Percentiles rank a stretch among this genome's conserved stretches.
Evolutionary conservation across 2,888 invertebrate species (phyloP).

Genomic region (Eupithecia exiguata): DNA sequence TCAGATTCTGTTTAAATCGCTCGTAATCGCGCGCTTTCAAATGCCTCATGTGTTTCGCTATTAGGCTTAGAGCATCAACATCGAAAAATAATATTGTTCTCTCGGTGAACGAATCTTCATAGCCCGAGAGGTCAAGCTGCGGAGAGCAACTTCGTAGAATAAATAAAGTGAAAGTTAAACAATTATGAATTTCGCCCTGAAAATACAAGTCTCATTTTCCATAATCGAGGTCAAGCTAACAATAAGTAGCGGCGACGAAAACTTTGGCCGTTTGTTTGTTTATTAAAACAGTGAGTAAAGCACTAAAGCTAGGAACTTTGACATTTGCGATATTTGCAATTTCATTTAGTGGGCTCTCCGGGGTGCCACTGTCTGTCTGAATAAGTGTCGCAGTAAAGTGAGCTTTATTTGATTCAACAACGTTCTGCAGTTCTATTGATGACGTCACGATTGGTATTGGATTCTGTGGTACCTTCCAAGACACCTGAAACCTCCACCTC

Average conservation of each 20-base stretch:
- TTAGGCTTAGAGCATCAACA: background rate
- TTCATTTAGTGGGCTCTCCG: constrained; percentile 66
- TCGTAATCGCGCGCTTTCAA: background rate
- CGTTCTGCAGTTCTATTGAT: background rate
- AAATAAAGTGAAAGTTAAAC: constrained; percentile 20
- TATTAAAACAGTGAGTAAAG: constrained; percentile 70
- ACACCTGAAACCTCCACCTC: background rate
- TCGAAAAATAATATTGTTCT: background rate
- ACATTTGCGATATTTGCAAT: constrained; percentile 72
- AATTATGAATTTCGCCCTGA: constrained; percentile 24
- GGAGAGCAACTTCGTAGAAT: constrained; percentile 15
- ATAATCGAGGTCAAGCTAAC: constrained; percentile 62
- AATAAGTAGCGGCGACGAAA: constrained; percentile 56
- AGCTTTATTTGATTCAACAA: constrained; percentile 6
- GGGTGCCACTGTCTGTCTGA: constrained; percentile 15
- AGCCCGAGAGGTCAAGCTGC: constrained; percentile 8
- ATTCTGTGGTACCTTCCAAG: background rate
- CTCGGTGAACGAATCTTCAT: background rate
- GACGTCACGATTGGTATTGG: constrained; percentile 1
- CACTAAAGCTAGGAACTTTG: constrained; percentile 63
- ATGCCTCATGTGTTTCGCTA: background rate
- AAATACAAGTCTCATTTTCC: constrained; percentile 50
- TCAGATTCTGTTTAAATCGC: background rate
- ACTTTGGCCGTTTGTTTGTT: constrained; percentile 75
- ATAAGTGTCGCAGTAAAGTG: background rate